Conservation (phyloP, 2,797 vertebrate genomes). For the Gymnodraco acuticeps region DNA sequence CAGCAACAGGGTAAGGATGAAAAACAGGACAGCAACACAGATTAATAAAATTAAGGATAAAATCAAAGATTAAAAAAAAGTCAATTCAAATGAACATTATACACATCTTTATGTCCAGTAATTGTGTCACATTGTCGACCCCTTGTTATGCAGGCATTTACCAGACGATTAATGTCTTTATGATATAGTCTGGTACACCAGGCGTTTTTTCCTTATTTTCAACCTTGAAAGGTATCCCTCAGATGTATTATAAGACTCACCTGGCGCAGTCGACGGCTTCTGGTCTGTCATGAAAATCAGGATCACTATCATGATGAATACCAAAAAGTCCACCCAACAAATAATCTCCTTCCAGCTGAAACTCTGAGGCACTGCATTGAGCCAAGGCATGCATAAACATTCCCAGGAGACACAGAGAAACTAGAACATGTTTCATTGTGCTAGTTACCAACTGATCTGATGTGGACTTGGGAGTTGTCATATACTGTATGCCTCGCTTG, state of each 20-base stretch:
- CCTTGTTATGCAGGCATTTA: neutral
- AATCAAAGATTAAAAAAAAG: too few relatives aligned
- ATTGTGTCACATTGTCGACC: too few relatives aligned
- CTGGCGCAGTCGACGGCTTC: constrained; percentile 66
- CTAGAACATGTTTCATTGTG: constrained; percentile 35
- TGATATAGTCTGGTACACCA: too few relatives aligned
- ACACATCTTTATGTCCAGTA: too few relatives aligned
- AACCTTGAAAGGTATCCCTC: neutral
- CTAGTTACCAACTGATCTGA: neutral
- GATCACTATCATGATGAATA: constrained; percentile 57
- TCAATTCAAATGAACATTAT: too few relatives aligned
- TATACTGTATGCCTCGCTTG: neutral
- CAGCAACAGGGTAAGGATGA: too few relatives aligned
- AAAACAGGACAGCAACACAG: too few relatives aligned
- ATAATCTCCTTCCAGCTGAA: constrained; percentile 77
- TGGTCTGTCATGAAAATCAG: constrained; percentile 35
- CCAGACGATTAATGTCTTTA: neutral
- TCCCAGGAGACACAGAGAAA: constrained; percentile 44
- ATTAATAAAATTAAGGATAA: too few relatives aligned
- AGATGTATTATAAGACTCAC: constrained; percentile 63
- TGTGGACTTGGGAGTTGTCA: neutral
- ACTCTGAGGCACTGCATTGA: constrained; percentile 61
- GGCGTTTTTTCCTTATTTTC: neutral
- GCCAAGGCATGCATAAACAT: constrained; percentile 11
- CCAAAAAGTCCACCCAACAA: constrained; percentile 81